Base-by-base conservation (phyloP, 1,140 invertebrate species). In the Phthorimaea operculella region DNA sequence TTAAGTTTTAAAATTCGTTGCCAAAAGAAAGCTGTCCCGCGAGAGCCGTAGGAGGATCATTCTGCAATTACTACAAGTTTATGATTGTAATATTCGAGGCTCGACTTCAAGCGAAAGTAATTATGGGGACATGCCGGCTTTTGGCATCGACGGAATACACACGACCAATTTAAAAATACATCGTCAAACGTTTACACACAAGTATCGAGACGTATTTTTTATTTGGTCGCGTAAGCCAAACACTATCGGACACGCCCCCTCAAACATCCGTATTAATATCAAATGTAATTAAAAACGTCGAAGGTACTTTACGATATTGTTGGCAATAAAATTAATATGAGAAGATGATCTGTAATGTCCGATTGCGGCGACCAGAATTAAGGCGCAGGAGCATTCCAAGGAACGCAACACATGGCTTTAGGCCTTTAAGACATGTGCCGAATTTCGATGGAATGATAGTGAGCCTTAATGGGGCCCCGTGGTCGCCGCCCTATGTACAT, bases 391-490 rank as follows among this genome's bases (percentile, higher is more conserved):
- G 65, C 74, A 74, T 81, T 70, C 70, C 60, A 74, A 66, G 71
- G 68, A 81, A 78, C 62, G 74, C 57, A 62, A 57, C 73, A 74
- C 73, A 80, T 69, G 54, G 59, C 78, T 80, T 82, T 80, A 82
- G 82, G 82, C 82, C 82, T 79, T 82, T 81, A 82, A 80, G 72
- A 53, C 66, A 74, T 64, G 70, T 69, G 74, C 62, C 62, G 74
- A 73, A 83, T 69, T 54, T 66, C 76, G 62, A 70, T 61, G 66
- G 66, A 75, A 80, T 70, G 68, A 64, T 76, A 76, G 62, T 50
- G 62, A 63, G 72, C 59, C 57, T 65, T 70, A 75, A 79, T 74
- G 81, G 81, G 75, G 79, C 79, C 77, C 72, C 64, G 16, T 60
- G 70, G 60, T 52, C 68, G 65, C 72, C 71, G 68, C 74, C 78